Evolutionary conservation across 1,140 invertebrate species (phyloP), one percentile per base, ranked within the genome.

Genomic region (Procambarus virginalis): DNA sequence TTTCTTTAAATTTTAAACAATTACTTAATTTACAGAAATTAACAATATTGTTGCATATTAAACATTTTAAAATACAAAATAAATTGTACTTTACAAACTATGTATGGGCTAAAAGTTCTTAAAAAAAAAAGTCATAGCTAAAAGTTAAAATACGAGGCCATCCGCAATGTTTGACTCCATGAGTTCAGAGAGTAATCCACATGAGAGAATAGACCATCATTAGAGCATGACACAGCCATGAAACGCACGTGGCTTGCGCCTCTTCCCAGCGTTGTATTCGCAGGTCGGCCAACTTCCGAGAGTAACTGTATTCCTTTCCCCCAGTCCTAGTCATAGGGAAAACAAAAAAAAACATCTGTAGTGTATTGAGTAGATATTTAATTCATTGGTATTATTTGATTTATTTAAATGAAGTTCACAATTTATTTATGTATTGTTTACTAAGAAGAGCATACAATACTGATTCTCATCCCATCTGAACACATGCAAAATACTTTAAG

Each of bases 151-250:
- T 8, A 34, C 6, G 4, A 34, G n/a, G 6, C 34, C 8, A 8
- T 9, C 1, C 3, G 6, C 14, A 68, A 68, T 34, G 5, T 12
- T 73, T 9, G 34, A 73, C 22, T 34, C 34, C 68, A n/a, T 73
- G 14, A 68, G 68, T 46, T 58, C 82, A 88, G 45, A 88, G 79
- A 75, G 86, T 88, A 48, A 88, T 75, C 86, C 86, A 88, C 68
- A 73, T 88, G 49, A 88, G 86, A 48, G 68, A 64, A 48, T 76
- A 81, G 20, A 88, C 55, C 12, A 48, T 81, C 14, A 88, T 51
- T 0, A 88, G 68, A 22, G 86, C 86, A 70, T 73, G 77, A 58
- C 86, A 88, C n/a, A 82, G n/a, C 86, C 86, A 88, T 12, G 86
- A 81, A 12, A 51, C 68, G 55, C 86, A 88, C 0, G 46, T 70